Percentiles rank a stretch among this genome's conserved stretches.
Conservation (phyloP, 2,888 invertebrate species). For the Drosophila pseudotakahashii region DNA sequence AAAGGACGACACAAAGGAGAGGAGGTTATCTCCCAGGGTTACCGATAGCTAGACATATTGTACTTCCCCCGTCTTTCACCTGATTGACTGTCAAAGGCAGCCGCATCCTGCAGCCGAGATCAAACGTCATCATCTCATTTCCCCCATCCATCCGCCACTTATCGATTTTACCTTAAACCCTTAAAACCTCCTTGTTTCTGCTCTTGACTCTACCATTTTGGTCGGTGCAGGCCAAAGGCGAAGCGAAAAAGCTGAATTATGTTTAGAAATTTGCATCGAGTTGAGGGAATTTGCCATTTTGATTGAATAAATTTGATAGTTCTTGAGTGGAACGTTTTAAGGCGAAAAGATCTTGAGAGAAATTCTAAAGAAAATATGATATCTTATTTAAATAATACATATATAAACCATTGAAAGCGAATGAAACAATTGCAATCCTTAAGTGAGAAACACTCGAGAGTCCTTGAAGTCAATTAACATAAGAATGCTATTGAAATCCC, state of each 20-base stretch:
- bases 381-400: neutral
- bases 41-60: conserved; percentile 37
- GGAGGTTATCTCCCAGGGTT: neutral
- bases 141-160: conserved; percentile 2
- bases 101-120: conserved; percentile 17
- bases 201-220: neutral
- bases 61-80: conserved; percentile 17
- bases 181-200: neutral
- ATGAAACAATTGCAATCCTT: neutral
- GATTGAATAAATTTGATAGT: conserved; percentile 1
- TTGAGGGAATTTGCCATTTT: conserved; percentile 5
- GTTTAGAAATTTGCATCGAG: conserved; percentile 18
- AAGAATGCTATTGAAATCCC: neutral
- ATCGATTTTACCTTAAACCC: conserved; percentile 28
- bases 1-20: neutral
- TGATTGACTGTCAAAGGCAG: conserved; percentile 50
- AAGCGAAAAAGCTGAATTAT: conserved; percentile 13
- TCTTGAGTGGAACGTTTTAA: neutral
- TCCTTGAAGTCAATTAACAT: neutral
- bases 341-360: neutral
- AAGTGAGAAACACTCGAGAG: neutral
- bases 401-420: too few relatives aligned
- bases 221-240: neutral
- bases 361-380: neutral
- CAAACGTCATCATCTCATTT: conserved; percentile 14